Evolutionary conservation across 2,113 vertebrate species (phyloP).

Genomic region (Turdus rufiventris): DNA sequence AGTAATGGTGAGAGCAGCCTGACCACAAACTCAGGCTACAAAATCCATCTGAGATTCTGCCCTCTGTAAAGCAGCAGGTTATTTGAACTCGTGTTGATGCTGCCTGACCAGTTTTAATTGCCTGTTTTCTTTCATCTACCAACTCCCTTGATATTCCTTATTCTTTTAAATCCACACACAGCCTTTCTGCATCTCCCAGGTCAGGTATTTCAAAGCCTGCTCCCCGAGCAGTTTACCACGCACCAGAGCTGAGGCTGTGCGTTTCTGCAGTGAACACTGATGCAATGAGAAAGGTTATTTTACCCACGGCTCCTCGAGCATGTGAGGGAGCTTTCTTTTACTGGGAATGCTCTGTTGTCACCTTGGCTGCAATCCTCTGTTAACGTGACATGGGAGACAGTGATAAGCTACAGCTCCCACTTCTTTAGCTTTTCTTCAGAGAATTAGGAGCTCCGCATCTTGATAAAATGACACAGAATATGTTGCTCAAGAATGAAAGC

Average conservation of each 20-base stretch:
- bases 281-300: not conserved
- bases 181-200: not conserved
- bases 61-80: not conserved
- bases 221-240: not conserved
- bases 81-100: not conserved
- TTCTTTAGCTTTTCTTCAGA: not conserved
- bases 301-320: not conserved
- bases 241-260: not conserved
- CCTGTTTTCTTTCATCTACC: not conserved
- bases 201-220: not conserved
- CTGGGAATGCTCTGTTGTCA: not conserved
- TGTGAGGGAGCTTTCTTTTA: not conserved
- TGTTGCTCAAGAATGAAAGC: not conserved
- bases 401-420: not conserved
- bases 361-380: not conserved
- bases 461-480: conserved; percentile 15
- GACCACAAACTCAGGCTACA: not conserved
- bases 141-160: not conserved
- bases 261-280: not conserved
- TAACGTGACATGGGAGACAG: not conserved
- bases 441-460: not conserved
- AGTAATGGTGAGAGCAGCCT: not conserved
- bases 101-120: not conserved
- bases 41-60: not conserved
- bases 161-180: not conserved